phyloP scores from a whole-genome alignment of 2,888 invertebrate species.

The Operophtera brumata region DNA sequence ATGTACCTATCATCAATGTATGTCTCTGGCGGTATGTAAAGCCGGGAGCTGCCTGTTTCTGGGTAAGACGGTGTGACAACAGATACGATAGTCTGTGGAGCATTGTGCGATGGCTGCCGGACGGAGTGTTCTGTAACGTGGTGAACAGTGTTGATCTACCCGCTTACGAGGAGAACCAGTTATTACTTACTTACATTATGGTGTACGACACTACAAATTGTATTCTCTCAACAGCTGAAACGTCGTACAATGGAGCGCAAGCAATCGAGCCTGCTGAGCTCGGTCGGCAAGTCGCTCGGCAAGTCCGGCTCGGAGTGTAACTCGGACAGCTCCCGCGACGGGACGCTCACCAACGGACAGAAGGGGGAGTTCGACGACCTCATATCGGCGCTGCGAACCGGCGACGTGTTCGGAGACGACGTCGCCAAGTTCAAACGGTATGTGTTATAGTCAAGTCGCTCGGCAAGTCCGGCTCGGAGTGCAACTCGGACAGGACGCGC shows the following conservation, averaged over 20 bases:
- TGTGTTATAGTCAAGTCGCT: conserved; percentile 78
- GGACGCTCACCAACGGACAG: conserved; percentile 68
- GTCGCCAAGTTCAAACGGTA: conserved; percentile 90
- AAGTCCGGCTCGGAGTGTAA: conserved; percentile 82
- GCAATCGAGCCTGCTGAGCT: conserved; percentile 88
- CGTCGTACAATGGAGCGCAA: conserved; percentile 94
- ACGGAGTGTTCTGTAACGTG: too few relatives aligned
- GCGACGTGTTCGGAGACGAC: conserved; percentile 97
- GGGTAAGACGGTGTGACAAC: too few relatives aligned
- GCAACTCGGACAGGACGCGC: conserved; percentile 63
- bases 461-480: conserved; percentile 82
- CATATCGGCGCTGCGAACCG: conserved; percentile 95
- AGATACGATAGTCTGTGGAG: too few relatives aligned
- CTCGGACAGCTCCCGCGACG: conserved; percentile 60
- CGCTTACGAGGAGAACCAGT: too few relatives aligned
- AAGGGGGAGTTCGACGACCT: conserved; percentile 98
- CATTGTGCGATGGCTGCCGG: too few relatives aligned
- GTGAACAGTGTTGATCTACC: too few relatives aligned
- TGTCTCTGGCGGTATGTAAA: too few relatives aligned
- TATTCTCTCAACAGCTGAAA: conserved; percentile 78
- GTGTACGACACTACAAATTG: too few relatives aligned
- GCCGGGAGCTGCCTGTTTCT: too few relatives aligned
- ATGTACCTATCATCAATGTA: too few relatives aligned
- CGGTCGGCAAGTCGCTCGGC: conserved; percentile 86
- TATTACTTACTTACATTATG: too few relatives aligned